Conservation (phyloP, 2,797 vertebrate species). For the Pangasius krempfi region DNA sequence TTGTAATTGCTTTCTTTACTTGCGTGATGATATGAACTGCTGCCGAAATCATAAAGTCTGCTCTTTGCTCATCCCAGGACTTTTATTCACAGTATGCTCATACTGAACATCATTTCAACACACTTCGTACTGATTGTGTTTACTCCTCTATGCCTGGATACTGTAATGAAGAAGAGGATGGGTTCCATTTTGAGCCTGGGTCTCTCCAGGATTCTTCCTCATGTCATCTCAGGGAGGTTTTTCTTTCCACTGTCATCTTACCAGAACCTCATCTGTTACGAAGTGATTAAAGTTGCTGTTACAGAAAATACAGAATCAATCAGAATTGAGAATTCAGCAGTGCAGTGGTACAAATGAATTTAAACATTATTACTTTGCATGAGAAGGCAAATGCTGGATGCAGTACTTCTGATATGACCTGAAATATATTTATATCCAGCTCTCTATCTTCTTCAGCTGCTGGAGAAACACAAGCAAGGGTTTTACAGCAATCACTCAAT, state of each 20-base stretch:
- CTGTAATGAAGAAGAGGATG: background rate
- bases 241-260: background rate
- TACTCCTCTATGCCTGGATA: background rate
- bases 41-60: background rate
- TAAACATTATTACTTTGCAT: background rate
- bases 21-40: background rate
- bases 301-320: background rate
- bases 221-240: background rate
- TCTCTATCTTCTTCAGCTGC: background rate
- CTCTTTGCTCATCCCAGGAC: background rate
- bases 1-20: background rate
- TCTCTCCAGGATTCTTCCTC: background rate
- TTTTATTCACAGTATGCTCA: no score
- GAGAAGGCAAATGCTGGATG: background rate
- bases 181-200: background rate
- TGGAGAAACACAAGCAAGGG: background rate
- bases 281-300: background rate
- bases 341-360: background rate
- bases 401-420: no score
- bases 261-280: background rate
- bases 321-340: background rate
- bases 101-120: no score
- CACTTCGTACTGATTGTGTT: background rate
- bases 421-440: conserved; percentile 2
- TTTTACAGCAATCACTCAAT: conserved; percentile 4